phyloP scores from a whole-genome alignment of 2,888 invertebrate species.

The Lithophane semibrunnea region DNA sequence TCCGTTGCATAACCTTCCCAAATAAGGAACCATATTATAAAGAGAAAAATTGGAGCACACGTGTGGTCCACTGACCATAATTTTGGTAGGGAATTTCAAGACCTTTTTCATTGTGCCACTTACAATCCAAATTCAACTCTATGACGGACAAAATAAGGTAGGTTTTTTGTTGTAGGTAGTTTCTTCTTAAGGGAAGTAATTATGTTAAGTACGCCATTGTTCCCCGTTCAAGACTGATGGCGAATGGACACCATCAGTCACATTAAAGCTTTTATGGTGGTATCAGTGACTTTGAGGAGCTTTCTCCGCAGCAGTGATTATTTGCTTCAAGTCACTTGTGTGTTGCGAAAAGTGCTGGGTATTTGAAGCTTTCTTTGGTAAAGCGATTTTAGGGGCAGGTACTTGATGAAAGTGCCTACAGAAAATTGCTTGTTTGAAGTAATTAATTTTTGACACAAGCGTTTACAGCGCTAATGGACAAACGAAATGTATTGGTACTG shows the following conservation, averaged over 20 bases:
- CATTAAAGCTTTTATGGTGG: conserved; percentile 65
- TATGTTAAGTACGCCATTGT: conserved; percentile 68
- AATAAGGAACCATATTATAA: conserved; percentile 50
- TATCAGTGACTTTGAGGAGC: conserved; percentile 61
- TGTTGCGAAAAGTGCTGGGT: conserved; percentile 28
- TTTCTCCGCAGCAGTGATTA: conserved; percentile 57
- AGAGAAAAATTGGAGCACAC: conserved; percentile 64
- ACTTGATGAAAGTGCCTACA: conserved; percentile 2
- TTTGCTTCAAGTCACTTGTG: conserved; percentile 49
- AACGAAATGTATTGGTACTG: neutral
- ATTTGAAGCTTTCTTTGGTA: conserved; percentile 2
- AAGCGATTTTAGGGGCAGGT: conserved; percentile 2
- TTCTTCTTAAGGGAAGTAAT: conserved; percentile 60
- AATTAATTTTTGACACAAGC: neutral
- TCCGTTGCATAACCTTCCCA: conserved; percentile 28
- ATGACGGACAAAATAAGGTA: rapidly evolving
- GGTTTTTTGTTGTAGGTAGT: conserved; percentile 14
- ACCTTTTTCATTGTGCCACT: conserved; percentile 34
- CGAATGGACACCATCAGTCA: conserved; percentile 65
- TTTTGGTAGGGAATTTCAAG: conserved; percentile 48
- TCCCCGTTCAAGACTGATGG: conserved; percentile 63
- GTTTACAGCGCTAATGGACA: neutral
- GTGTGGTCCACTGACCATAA: conserved; percentile 65
- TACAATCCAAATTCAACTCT: conserved; percentile 34
- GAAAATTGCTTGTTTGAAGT: neutral